These are phyloP conservation scores for Dryas iulia DNA, from an alignment of 1,140 invertebrate species.

Conservation along the genomic window DNA sequence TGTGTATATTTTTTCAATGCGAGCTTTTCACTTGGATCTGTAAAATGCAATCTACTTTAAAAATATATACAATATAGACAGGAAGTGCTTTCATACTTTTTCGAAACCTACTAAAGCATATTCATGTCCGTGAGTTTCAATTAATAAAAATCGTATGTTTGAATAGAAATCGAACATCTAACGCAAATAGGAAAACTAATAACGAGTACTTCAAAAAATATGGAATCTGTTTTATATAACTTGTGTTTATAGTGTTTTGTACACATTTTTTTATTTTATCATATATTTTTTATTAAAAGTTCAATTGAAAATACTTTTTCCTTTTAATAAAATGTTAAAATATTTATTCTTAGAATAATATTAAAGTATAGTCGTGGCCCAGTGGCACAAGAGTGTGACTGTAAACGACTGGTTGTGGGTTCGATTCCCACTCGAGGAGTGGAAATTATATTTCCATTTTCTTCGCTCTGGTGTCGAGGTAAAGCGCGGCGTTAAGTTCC, in stretches of 20 bases:
- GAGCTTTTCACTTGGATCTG: neutral
- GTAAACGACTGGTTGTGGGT: too few species aligned
- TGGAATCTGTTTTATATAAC: neutral
- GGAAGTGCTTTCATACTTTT: neutral
- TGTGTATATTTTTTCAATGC: neutral
- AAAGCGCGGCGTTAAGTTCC: too few species aligned
- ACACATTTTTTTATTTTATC: neutral
- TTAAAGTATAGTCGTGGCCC: too few species aligned
- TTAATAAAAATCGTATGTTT: conserved; percentile 1
- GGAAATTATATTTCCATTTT: too few species aligned
- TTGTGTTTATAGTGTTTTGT: too few species aligned
- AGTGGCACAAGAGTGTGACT: too few species aligned
- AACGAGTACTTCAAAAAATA: neutral
- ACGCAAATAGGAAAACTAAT: neutral
- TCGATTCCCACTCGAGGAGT: too few species aligned
- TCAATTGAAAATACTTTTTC: neutral
- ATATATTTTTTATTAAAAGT: neutral
- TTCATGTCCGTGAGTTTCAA: neutral
- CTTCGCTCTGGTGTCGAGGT: too few species aligned
- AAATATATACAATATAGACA: neutral
- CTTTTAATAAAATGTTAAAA: too few species aligned
- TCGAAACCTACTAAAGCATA: neutral
- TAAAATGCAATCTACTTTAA: neutral
- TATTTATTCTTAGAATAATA: too few species aligned
- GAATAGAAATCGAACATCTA: conserved; percentile 1